Conservation (phyloP, 2,113 vertebrate species). For the Beaufortia kweichowensis region DNA sequence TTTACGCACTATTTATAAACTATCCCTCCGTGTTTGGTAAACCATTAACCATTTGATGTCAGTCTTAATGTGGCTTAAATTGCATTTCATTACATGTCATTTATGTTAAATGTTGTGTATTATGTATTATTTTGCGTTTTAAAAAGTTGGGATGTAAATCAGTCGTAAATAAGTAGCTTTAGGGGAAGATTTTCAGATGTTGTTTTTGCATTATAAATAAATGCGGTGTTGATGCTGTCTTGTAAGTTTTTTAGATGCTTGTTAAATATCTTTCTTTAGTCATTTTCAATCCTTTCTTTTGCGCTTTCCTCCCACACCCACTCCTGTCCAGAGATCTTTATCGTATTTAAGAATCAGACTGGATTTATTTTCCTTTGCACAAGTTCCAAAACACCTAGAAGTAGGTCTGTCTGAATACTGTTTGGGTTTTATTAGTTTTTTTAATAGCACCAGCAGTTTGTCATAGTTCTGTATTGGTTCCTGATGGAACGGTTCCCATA, state of each 20-base stretch:
- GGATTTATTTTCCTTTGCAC: background rate
- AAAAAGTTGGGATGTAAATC: background rate
- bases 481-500: background rate
- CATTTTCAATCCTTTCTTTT: background rate
- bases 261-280: background rate
- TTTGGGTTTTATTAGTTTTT: background rate
- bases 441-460: background rate
- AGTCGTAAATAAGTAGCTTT: background rate
- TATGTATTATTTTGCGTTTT: background rate
- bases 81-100: background rate
- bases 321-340: background rate
- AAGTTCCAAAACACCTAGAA: background rate
- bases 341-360: background rate
- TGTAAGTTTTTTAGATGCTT: background rate
- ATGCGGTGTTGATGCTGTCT: background rate
- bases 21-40: conserved; percentile 9
- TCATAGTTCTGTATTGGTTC: background rate
- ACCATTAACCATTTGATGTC: conserved; percentile 9
- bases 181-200: background rate
- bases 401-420: background rate
- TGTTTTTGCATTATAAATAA: background rate
- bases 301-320: background rate
- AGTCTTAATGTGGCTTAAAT: background rate
- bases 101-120: background rate
- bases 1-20: background rate